phyloP scores from a whole-genome alignment of 2,888 invertebrate genomes.

The Altica lythri region DNA sequence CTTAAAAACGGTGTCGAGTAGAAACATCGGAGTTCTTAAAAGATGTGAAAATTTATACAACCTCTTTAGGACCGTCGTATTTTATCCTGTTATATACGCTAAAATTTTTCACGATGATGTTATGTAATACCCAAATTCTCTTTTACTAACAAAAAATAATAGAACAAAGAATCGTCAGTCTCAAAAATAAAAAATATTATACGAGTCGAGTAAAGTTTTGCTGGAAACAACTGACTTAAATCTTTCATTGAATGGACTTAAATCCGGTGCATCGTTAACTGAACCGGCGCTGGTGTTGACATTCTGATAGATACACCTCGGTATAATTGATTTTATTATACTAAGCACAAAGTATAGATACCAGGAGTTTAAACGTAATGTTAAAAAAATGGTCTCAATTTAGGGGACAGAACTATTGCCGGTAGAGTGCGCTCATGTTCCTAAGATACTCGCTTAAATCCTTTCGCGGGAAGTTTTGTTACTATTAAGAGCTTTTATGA shows the following conservation, averaged over 20 bases:
- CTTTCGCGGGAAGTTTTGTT: too few relatives aligned
- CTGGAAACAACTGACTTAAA: constrained; percentile 27
- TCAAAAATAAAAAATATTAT: constrained; percentile 23
- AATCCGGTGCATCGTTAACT: too few relatives aligned
- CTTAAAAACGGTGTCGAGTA: constrained; percentile 9
- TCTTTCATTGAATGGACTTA: constrained; percentile 24
- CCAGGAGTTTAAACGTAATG: too few relatives aligned
- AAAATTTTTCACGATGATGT: constrained; percentile 28
- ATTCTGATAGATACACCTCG: too few relatives aligned
- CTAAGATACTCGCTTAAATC: too few relatives aligned
- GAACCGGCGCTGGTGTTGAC: too few relatives aligned
- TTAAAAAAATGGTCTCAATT: too few relatives aligned
- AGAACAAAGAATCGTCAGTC: not conserved
- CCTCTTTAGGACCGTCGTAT: constrained; percentile 22
- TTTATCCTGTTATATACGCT: constrained; percentile 26
- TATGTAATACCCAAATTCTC: constrained; percentile 19
- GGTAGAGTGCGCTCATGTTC: too few relatives aligned
- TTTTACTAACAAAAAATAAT: constrained; percentile 6
- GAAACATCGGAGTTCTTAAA: constrained; percentile 16
- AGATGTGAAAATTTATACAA: constrained; percentile 23
- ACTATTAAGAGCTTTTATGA: too few relatives aligned
- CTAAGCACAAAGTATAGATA: too few relatives aligned
- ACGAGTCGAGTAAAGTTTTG: constrained; percentile 32
- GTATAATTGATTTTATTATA: too few relatives aligned
- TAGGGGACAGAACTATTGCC: too few relatives aligned